phyloP scores from a whole-genome alignment of 2,888 invertebrate genomes.

The Drosophila picticornis region DNA sequence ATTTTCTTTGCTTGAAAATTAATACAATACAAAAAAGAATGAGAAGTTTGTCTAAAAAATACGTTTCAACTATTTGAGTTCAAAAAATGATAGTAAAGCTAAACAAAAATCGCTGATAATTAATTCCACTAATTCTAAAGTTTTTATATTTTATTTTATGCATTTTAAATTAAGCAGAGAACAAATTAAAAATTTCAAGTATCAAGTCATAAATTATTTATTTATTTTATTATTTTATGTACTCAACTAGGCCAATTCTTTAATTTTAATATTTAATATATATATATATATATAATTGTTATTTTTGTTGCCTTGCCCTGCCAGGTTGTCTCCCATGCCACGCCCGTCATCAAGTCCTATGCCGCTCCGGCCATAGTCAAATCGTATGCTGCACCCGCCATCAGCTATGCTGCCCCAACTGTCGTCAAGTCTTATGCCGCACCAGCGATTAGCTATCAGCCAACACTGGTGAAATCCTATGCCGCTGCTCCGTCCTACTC shows the following conservation, averaged over 20 bases:
- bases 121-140: neutral
- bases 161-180: neutral
- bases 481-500: slow-evolving; percentile 62
- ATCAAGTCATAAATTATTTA: no score
- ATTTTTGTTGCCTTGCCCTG: neutral
- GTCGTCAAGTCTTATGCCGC: slow-evolving; percentile 73
- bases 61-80: neutral
- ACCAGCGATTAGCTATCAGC: slow-evolving; percentile 74
- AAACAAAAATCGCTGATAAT: neutral
- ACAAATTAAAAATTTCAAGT: neutral
- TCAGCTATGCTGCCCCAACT: slow-evolving; percentile 68
- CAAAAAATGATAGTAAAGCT: neutral
- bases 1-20: neutral
- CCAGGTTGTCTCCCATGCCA: slow-evolving; percentile 78
- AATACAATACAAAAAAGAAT: neutral
- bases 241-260: neutral
- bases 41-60: neutral
- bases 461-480: slow-evolving; percentile 65
- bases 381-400: slow-evolving; percentile 71
- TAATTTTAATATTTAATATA: neutral
- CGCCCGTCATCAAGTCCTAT: slow-evolving; percentile 74
- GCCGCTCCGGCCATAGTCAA: slow-evolving; percentile 58
- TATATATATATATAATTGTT: neutral
- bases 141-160: neutral
- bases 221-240: neutral